Evolutionary conservation across 2,888 invertebrate genomes (phyloP).

Genomic region (Quadroppia sp.): DNA sequence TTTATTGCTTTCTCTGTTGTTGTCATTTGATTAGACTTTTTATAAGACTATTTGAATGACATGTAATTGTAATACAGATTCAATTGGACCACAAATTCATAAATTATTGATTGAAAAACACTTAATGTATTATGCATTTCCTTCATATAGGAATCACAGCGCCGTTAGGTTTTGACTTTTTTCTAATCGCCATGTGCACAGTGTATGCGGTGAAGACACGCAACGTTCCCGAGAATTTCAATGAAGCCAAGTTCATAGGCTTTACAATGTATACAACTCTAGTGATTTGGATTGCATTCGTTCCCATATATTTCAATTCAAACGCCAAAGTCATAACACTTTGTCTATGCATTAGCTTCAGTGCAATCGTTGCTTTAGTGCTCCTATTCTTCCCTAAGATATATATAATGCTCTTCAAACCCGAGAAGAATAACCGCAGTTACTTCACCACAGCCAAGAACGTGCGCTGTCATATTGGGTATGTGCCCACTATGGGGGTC

Average conservation of each 20-base stretch:
- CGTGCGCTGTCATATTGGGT: constrained; percentile 65
- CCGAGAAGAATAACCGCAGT: constrained; percentile 70
- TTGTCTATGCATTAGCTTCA: constrained; percentile 69
- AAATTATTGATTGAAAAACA: too few relatives aligned
- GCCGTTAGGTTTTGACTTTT: constrained; percentile 69
- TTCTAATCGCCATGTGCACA: constrained; percentile 75
- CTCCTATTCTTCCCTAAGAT: constrained; percentile 72
- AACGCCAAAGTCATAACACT: constrained; percentile 57
- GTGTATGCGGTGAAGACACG: constrained; percentile 91
- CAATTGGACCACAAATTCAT: too few relatives aligned
- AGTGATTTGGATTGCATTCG: constrained; percentile 96
- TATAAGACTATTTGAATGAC: too few relatives aligned
- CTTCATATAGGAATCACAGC: constrained; percentile 65
- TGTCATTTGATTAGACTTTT: neutral
- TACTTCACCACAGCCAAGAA: constrained; percentile 69
- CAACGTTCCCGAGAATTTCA: constrained; percentile 97
- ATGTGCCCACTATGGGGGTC: constrained; percentile 43
- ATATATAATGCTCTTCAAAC: constrained; percentile 68
- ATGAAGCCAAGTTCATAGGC: constrained; percentile 73
- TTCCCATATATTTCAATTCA: constrained; percentile 92
- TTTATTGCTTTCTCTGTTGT: neutral
- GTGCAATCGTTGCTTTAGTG: constrained; percentile 67
- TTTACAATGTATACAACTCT: constrained; percentile 99
- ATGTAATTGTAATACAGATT: too few relatives aligned
- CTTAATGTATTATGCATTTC: too few relatives aligned